A percentile compares a stretch with the other conserved stretches of the same genome.
These are phyloP conservation scores for Dasyurus viverrinus DNA, from an alignment of 2,113 vertebrate species.

Conservation along the genomic window DNA sequence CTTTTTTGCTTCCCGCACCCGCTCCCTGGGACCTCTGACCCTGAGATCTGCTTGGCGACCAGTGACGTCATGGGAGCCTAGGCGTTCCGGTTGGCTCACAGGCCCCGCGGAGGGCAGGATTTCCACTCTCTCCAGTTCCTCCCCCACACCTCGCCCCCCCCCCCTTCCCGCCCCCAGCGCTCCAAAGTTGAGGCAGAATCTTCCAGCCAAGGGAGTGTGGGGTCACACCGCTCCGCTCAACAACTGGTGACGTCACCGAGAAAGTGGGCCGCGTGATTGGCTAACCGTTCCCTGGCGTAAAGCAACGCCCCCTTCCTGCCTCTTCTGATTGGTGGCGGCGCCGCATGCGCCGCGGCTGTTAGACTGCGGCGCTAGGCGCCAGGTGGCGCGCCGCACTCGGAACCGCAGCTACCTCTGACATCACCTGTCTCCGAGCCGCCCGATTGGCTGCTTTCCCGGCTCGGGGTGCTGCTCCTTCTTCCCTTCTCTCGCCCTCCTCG, in stretches of 20 bases:
- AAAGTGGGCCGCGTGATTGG: not conserved
- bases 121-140: not conserved
- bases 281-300: not conserved
- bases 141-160: not conserved
- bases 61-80: not conserved
- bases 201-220: not conserved
- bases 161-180: not conserved
- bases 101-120: not conserved
- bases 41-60: not conserved
- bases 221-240: not conserved
- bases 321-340: not conserved
- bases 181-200: not conserved
- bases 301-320: not conserved
- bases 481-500: not conserved
- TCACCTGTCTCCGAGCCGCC: not conserved
- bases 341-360: not conserved
- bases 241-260: not conserved
- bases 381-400: not conserved
- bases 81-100: not conserved
- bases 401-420: constrained; percentile 4
- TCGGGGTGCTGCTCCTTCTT: not conserved
- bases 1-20: not conserved
- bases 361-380: not conserved
- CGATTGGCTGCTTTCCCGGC: not conserved
- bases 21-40: not conserved